phyloP scores from a whole-genome alignment of 1,140 invertebrate species.

The Amyelois transitella region DNA sequence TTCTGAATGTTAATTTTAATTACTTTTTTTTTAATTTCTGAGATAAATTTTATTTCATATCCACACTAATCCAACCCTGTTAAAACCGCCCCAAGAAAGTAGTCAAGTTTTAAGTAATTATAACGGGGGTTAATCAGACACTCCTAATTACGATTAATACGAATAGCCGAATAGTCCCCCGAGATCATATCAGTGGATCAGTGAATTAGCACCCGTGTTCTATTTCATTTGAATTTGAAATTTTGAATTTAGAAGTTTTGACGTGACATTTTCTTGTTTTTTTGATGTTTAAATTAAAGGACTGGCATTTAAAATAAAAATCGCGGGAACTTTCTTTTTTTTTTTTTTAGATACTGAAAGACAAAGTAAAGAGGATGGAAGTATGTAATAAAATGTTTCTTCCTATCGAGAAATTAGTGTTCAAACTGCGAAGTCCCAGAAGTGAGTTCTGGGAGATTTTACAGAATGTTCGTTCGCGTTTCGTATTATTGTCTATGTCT shows the following conservation, averaged over 20 bases:
- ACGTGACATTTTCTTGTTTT: background rate
- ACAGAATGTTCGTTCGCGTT: background rate
- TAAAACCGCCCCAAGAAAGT: slow-evolving; percentile 1
- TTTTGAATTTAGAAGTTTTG: background rate
- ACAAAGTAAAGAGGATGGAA: too few species aligned
- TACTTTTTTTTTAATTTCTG: background rate
- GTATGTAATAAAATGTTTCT: too few species aligned
- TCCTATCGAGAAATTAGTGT: background rate
- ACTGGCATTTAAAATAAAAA: too few species aligned
- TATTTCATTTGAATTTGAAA: slow-evolving; percentile 1
- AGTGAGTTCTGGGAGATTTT: background rate
- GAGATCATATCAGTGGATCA: background rate
- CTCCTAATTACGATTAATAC: slow-evolving; percentile 5
- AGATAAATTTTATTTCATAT: background rate
- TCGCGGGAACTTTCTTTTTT: too few species aligned
- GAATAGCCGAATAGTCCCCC: background rate
- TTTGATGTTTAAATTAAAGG: background rate
- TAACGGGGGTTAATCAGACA: slow-evolving; percentile 1
- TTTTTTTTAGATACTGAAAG: too few species aligned
- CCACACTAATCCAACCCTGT: background rate
- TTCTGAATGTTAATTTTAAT: too few species aligned
- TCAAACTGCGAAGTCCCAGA: background rate
- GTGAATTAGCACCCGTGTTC: background rate
- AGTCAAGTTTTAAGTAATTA: slow-evolving; percentile 7
- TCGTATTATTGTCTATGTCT: background rate